These are phyloP conservation scores for Dendrolimus houi DNA, from an alignment of 2,888 invertebrate genomes.

Conservation along the genomic window DNA sequence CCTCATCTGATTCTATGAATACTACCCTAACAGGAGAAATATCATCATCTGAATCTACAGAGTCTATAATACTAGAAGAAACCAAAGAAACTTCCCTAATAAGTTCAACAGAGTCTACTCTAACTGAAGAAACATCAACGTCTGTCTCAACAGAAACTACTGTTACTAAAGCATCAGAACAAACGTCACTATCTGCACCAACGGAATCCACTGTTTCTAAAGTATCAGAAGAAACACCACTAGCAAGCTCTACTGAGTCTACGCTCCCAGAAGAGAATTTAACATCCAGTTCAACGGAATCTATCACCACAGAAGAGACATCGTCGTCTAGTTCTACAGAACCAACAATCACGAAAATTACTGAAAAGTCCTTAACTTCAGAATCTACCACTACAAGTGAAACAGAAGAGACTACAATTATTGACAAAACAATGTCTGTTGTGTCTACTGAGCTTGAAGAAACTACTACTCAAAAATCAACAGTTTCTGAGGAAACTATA, in stretches of 20 bases:
- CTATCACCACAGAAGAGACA: conserved; percentile 11
- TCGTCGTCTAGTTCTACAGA: conserved; percentile 12
- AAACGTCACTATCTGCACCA: no score
- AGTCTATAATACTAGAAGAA: conserved; percentile 6
- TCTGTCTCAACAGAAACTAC: conserved; percentile 7
- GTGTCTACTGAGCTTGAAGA: neutral
- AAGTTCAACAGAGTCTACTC: conserved; percentile 11
- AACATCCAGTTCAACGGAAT: conserved; percentile 1
- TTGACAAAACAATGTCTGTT: conserved; percentile 1
- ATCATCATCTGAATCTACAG: neutral
- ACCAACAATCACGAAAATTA: conserved; percentile 9
- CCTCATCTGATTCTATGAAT: conserved; percentile 4
- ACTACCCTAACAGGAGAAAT: conserved; percentile 10
- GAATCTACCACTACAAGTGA: conserved; percentile 5
- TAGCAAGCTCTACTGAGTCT: no score
- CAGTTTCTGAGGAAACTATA: conserved; percentile 4
- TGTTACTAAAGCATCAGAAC: no score
- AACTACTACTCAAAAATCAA: neutral
- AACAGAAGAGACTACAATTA: neutral
- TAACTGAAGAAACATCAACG: conserved; percentile 12
- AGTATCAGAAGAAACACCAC: no score
- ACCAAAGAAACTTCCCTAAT: conserved; percentile 11
- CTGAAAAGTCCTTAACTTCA: conserved; percentile 11
- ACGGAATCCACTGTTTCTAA: no score
- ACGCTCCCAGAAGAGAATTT: no score